These are phyloP conservation scores for Melanotaenia maccullochi DNA, from an alignment of 2,797 vertebrate genomes.

Conservation along the genomic window DNA sequence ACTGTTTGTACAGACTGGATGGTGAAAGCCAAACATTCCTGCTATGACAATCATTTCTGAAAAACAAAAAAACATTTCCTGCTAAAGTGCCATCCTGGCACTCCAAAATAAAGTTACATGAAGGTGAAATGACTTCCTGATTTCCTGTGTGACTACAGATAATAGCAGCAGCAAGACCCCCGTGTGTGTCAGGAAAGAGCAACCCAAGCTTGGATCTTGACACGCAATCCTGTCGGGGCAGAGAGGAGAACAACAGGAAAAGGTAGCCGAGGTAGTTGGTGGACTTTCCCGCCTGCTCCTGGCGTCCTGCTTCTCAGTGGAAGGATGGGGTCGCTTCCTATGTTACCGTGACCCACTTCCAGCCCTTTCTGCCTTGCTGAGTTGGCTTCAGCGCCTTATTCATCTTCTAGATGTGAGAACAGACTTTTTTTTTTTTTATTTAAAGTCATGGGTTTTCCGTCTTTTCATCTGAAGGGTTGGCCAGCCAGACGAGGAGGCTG, in stretches of 20 bases:
- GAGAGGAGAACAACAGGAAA: constrained; percentile 75
- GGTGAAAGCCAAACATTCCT: constrained; percentile 5
- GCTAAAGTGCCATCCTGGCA: constrained; percentile 24
- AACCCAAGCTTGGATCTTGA: constrained; percentile 10
- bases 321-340: constrained; percentile 68
- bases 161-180: constrained; percentile 9
- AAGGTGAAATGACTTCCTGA: constrained; percentile 49
- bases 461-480: constrained; percentile 7
- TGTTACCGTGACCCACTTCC: constrained; percentile 62
- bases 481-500: background rate
- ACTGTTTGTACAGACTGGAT: background rate
- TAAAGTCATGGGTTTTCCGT: background rate
- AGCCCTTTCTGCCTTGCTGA: constrained; percentile 9
- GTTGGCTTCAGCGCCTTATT: constrained; percentile 4
- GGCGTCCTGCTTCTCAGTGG: constrained; percentile 58
- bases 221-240: constrained; percentile 29
- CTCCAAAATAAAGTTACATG: constrained; percentile 1
- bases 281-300: constrained; percentile 47
- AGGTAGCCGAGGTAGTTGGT: constrained; percentile 44
- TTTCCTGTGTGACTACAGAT: constrained; percentile 45
- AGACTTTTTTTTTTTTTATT: background rate
- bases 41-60: background rate
- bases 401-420: background rate
- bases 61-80: constrained; percentile 44
- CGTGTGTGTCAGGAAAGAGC: constrained; percentile 30